Evolutionary conservation across 2,113 vertebrate genomes (phyloP).

Genomic region (Gracilinanus agilis): DNA sequence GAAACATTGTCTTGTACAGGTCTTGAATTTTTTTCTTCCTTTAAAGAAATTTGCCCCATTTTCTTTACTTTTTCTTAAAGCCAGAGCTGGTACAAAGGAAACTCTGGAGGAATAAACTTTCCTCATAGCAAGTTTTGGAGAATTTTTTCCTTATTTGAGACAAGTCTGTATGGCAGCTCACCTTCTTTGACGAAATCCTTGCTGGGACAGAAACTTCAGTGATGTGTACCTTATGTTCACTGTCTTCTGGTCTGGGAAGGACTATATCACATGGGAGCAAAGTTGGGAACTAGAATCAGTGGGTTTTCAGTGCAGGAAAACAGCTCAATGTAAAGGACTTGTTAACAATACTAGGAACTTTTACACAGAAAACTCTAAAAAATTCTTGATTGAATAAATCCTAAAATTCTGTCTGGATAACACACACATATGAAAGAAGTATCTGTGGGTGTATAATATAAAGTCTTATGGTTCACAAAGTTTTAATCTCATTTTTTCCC

Average conservation of each 20-base stretch:
- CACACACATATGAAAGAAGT: not conserved
- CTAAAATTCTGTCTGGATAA: not conserved
- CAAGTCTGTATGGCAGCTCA: not conserved
- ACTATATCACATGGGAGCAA: not conserved
- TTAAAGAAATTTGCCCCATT: slow-evolving; percentile 48
- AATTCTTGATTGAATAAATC: not conserved
- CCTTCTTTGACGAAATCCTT: not conserved
- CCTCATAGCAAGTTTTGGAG: slow-evolving; percentile 33
- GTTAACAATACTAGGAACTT: not conserved
- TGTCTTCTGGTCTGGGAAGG: not conserved
- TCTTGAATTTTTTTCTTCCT: slow-evolving; percentile 4
- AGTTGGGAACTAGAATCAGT: not conserved
- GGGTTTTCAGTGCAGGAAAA: not conserved
- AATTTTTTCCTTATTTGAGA: slow-evolving; percentile 3
- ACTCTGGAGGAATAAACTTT: slow-evolving; percentile 64
- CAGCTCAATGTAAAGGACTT: no score
- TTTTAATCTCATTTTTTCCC: not conserved
- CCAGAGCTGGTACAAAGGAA: slow-evolving; percentile 51
- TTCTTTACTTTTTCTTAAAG: slow-evolving; percentile 60
- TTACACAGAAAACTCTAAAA: not conserved
- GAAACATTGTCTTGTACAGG: slow-evolving; percentile 46
- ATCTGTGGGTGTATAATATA: not conserved
- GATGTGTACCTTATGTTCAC: not conserved
- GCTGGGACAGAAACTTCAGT: not conserved
- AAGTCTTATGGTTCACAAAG: not conserved